Base-by-base conservation (phyloP, 1,140 invertebrate species). In the Drosophila trapezifrons region DNA sequence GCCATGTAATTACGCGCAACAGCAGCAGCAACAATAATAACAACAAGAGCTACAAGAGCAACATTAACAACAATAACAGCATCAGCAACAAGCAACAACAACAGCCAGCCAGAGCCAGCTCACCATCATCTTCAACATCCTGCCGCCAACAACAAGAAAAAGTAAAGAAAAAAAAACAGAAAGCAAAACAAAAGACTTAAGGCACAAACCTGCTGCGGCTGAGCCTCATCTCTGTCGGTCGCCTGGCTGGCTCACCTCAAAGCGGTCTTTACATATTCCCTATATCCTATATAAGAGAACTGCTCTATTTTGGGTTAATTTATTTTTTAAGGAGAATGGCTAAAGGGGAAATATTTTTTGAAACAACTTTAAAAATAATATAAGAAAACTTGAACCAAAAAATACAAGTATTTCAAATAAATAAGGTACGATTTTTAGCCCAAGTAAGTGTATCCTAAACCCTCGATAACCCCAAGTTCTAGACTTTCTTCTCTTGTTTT, bases 1-100 rank as follows among this genome's bases (percentile, higher is more conserved):
- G 90, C 85, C 90, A 90, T 91, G 90, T 91, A 91, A 91, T 91
- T 91, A 91, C 80, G 83, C 42, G 71, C 51, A 60, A 20, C 73
- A 78, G 22, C 57, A 76, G 51, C 63, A 62, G 27, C 47, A 78
- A 12, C 60, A 55, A 22, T 12, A 69, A 25, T 17, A 55, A 3
- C 37, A 35, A 37, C 56, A 65, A 4, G 15, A 74, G 18, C 43
- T 29, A 35, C 64, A 62, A 60, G 17, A 67, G 18, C 65, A 66
- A 78, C 76, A 56, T 57, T 73, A 81, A 63, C 77, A 62, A 40
- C 54, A 47, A 59, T 42, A 63, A 35, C 17, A 47, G 20, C 29
- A 64, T 20, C 70, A 46, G 15, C 32, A 55, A 27, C 52, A 73
- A 70, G 70, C 70, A 71, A 78, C 58, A 57, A 72, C 70, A 80